Conservation (phyloP, 1,140 invertebrate species). For the Achatina immaculata region DNA sequence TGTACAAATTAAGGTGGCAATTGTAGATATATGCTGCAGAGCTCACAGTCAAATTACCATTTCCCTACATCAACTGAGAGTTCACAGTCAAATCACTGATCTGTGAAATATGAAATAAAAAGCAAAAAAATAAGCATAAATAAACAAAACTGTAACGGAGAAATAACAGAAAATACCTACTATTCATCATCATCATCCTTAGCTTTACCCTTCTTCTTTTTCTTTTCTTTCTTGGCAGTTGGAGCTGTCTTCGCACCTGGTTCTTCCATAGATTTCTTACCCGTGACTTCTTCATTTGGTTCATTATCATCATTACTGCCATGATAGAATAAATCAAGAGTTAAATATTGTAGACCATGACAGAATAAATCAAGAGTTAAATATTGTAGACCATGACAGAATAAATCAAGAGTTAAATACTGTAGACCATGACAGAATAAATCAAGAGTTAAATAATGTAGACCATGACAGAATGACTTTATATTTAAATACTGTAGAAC, state of each 20-base stretch:
- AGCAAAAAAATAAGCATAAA: background rate
- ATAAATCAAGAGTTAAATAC: background rate
- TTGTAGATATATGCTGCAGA: background rate
- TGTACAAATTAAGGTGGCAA: background rate
- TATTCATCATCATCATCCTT: conserved; percentile 45
- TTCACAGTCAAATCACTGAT: background rate
- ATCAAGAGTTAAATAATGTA: background rate
- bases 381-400: background rate
- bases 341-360: background rate
- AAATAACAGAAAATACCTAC: background rate
- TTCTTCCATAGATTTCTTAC: conserved; percentile 10
- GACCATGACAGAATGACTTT: no score
- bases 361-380: background rate
- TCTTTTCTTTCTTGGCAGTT: conserved; percentile 33
- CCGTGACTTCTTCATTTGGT: conserved; percentile 11
- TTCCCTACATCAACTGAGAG: background rate
- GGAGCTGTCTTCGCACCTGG: conserved; percentile 1
- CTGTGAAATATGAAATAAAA: background rate
- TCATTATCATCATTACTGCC: conserved; percentile 32
- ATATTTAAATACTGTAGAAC: background rate
- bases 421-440: background rate
- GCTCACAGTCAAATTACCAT: background rate
- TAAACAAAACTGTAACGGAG: background rate
- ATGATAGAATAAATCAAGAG: background rate
- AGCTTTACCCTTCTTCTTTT: conserved; percentile 46